Conservation (phyloP, 1,140 invertebrate genomes). For the Caenorhabditis tropicalis region DNA sequence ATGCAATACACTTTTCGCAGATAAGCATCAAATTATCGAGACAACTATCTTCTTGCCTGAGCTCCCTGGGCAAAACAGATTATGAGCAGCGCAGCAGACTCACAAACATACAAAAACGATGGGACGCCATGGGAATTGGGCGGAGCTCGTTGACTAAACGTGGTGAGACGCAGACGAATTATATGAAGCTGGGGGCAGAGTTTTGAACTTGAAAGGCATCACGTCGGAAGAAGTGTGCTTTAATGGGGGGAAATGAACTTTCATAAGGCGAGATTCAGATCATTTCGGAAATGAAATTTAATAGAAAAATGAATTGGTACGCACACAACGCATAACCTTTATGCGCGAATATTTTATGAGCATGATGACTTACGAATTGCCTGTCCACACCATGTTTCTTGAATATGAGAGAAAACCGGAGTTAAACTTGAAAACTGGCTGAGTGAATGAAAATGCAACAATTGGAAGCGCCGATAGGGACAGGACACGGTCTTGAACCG, state of each 20-base stretch:
- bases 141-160: not conserved
- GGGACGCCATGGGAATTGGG: not conserved
- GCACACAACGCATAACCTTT: too few species aligned
- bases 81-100: not conserved
- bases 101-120: not conserved
- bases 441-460: not conserved
- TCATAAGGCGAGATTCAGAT: too few species aligned
- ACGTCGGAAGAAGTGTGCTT: too few species aligned
- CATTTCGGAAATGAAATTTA: too few species aligned
- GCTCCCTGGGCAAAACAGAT: not conserved
- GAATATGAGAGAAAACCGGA: not conserved
- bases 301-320: too few species aligned
- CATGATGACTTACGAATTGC: not conserved
- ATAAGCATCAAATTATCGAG: not conserved
- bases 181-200: not conserved
- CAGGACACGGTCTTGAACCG: slow-evolving; percentile 13
- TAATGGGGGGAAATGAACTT: too few species aligned
- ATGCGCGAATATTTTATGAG: too few species aligned
- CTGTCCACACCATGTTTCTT: not conserved
- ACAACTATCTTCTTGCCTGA: not conserved
- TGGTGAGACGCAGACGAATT: not conserved
- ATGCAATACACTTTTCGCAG: not conserved
- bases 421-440: not conserved
- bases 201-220: too few species aligned
- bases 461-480: slow-evolving; percentile 8